phyloP scores from a whole-genome alignment of 2,113 vertebrate species.

The Triplophysa rosa region DNA sequence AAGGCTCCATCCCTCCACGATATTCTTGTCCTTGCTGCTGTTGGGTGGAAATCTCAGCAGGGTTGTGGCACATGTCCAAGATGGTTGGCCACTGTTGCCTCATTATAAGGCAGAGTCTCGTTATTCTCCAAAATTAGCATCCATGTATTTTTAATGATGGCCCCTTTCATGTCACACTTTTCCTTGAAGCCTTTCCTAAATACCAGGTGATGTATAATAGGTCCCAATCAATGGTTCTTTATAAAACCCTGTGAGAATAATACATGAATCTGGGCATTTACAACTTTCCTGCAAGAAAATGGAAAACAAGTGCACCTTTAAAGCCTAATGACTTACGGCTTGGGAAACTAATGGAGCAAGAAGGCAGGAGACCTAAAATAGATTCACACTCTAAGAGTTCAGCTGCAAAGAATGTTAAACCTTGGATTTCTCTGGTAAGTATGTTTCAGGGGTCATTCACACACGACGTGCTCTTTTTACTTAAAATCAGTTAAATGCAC shows the following conservation, averaged over 20 bases:
- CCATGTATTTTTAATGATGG: slow-evolving; percentile 1
- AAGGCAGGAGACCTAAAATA: neutral
- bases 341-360: neutral
- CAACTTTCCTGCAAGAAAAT: neutral
- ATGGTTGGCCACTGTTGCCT: neutral
- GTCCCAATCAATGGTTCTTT: neutral
- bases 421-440: neutral
- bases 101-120: neutral
- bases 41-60: neutral
- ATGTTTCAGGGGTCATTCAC: neutral
- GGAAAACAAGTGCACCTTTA: neutral
- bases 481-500: too few species aligned
- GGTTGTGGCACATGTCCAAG: neutral
- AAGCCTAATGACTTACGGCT: neutral
- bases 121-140: neutral
- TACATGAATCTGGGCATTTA: neutral
- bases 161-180: neutral
- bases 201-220: neutral
- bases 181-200: neutral
- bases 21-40: neutral
- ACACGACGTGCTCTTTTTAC: too few species aligned
- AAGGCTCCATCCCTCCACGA: neutral
- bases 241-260: neutral
- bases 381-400: neutral
- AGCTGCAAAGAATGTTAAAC: slow-evolving; percentile 2